Percentiles rank a stretch among this genome's conserved stretches.
phyloP scores from a whole-genome alignment of 2,888 invertebrate species.

The Ophion costatus region DNA sequence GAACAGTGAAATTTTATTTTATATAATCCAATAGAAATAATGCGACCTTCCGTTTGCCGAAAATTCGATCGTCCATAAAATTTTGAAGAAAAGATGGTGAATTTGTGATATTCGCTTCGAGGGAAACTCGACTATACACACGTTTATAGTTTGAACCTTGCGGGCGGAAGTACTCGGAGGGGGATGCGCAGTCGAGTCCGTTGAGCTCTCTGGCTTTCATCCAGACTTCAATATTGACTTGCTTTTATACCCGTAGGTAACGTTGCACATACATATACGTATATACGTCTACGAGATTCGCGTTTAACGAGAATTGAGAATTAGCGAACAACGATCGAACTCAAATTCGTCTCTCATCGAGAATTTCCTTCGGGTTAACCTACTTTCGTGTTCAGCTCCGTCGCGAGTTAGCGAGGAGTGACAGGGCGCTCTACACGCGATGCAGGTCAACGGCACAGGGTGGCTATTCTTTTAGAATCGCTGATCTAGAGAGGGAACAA shows the following conservation, averaged over 20 bases:
- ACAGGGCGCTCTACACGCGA: not conserved
- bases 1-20: not conserved
- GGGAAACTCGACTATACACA: conserved; percentile 17
- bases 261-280: not conserved
- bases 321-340: conserved; percentile 56
- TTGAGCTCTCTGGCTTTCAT: conserved; percentile 59
- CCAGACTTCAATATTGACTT: conserved; percentile 64
- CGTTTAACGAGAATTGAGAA: conserved; percentile 62
- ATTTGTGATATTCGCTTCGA: not conserved
- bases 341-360: conserved; percentile 15
- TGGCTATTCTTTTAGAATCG: not conserved
- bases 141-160: conserved; percentile 17
- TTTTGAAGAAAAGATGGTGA: not conserved
- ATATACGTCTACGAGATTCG: conserved; percentile 5
- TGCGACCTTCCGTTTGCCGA: not conserved
- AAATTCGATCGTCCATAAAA: not conserved
- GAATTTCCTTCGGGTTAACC: conserved; percentile 41
- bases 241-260: conserved; percentile 28
- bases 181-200: conserved; percentile 41
- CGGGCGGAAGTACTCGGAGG: conserved; percentile 34
- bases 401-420: not conserved
- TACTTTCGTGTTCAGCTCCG: conserved; percentile 16
- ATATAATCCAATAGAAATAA: not conserved
- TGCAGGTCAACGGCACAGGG: too few species aligned
- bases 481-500: not conserved